Evolutionary conservation across 2,797 vertebrate species (phyloP).

Genomic region (Chelonia mydas): DNA sequence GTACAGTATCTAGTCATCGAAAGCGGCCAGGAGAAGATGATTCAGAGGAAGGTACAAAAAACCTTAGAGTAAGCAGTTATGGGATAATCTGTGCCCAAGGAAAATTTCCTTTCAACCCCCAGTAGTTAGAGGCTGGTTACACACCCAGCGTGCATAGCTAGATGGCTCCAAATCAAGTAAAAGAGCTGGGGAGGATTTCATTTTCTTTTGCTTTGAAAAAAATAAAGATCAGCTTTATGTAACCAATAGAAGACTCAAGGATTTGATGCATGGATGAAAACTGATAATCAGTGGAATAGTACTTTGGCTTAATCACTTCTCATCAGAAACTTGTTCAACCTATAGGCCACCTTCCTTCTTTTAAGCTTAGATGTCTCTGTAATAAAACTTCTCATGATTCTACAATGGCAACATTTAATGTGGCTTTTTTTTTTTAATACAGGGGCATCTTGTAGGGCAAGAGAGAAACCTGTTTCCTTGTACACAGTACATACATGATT

Average conservation of each 20-base stretch:
- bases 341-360: slow-evolving; percentile 56
- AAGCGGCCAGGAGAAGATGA: slow-evolving; percentile 22
- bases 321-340: slow-evolving; percentile 65
- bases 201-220: slow-evolving; percentile 54
- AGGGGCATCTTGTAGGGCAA: slow-evolving; percentile 34
- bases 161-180: slow-evolving; percentile 36
- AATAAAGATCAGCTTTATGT: slow-evolving; percentile 52
- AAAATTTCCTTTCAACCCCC: neutral
- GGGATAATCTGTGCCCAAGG: slow-evolving; percentile 31
- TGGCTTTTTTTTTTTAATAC: neutral
- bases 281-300: slow-evolving; percentile 43
- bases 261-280: slow-evolving; percentile 57
- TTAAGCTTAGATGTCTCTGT: slow-evolving; percentile 66
- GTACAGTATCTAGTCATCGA: slow-evolving; percentile 10
- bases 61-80: slow-evolving; percentile 24
- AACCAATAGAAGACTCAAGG: slow-evolving; percentile 38
- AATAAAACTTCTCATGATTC: slow-evolving; percentile 53
- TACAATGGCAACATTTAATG: neutral
- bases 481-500: slow-evolving; percentile 27
- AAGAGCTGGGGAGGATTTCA: slow-evolving; percentile 52
- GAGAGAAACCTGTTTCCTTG: slow-evolving; percentile 47
- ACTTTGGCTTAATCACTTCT: slow-evolving; percentile 61
- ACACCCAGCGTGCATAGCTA: neutral
- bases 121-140: slow-evolving; percentile 21
- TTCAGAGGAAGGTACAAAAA: slow-evolving; percentile 32